These are phyloP conservation scores for Neodiprion lecontei DNA, from an alignment of 1,140 invertebrate species.

Conservation along the genomic window DNA sequence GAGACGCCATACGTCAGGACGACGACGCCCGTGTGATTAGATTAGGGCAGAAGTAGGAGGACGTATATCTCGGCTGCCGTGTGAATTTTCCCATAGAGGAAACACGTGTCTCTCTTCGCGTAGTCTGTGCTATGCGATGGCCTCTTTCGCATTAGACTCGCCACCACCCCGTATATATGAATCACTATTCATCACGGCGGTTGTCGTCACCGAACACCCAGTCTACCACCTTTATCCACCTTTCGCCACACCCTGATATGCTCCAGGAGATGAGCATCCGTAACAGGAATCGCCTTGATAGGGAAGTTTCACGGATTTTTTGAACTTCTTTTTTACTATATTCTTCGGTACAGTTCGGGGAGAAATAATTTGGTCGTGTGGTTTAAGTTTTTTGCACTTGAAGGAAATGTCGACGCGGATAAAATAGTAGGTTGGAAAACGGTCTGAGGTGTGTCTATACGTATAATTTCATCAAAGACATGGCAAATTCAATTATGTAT, in stretches of 20 bases:
- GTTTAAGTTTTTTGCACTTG: no score
- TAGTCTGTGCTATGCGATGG: background rate
- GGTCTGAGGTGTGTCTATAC: background rate
- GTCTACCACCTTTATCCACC: no score
- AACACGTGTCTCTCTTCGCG: conserved; percentile 44
- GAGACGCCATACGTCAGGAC: conserved; percentile 23
- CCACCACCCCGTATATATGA: background rate
- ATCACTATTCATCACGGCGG: background rate
- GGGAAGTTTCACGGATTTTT: no score
- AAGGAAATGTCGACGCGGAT: background rate
- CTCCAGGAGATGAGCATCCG: no score
- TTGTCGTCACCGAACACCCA: background rate
- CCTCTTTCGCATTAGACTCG: conserved; percentile 4
- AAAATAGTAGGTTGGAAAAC: background rate
- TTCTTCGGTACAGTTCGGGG: no score
- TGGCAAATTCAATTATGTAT: background rate
- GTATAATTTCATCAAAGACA: background rate
- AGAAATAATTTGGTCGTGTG: no score
- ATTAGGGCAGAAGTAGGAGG: conserved; percentile 35
- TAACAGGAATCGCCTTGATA: no score
- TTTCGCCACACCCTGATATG: no score
- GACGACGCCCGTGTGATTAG: conserved; percentile 42
- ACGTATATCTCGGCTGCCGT: conserved; percentile 39
- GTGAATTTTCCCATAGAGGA: conserved; percentile 53
- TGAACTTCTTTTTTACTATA: no score